Evolutionary conservation across 2,888 invertebrate genomes (phyloP), one percentile per base, ranked within the genome.

Genomic region (Agonopterix arenella): DNA sequence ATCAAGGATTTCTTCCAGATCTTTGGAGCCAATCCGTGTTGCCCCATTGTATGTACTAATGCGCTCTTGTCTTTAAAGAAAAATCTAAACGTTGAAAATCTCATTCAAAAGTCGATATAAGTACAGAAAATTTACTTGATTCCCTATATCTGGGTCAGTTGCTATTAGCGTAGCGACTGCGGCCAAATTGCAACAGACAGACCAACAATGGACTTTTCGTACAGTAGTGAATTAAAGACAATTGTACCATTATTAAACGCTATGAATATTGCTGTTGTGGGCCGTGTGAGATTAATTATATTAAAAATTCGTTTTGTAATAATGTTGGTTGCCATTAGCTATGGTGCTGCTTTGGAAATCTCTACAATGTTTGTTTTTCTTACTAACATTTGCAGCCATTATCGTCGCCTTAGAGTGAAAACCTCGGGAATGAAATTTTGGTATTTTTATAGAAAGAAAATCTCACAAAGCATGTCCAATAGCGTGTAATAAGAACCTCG

Each of bases 201-300:
- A 57, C 61, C 51, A 38, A 51, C 51, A 59, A 61, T 58, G 48
- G 59, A 42, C 52, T 50, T 49, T 50, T 52, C 49, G 49, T 50
- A 53, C 48, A 49, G 48, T 54, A 52, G 53, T 55, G 52, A 59
- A 58, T 59, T 59, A 52, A 45, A 58, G 51, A 56, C 58, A 57
- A 61, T 59, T 54, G 53, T 51, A 40, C n/a, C n/a, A 51, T 47
- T 51, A 51, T 51, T 47, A 40, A 52, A 46, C 46, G 50, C 41
- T 13, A 50, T 49, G 47, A 44, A 47, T 49, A 47, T 46, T 47
- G 45, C 51, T n/a, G n/a, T 42, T 42, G 13, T 45, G 41, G 36
- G 36, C 41, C 46, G 50, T 44, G 48, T 50, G 46, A 46, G 50
- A 50, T 50, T 50, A 46, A 46, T 36, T 49, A 36, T 45, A 36